Evolutionary conservation across 2,113 vertebrate genomes (phyloP), one percentile per base, ranked within the genome.

Genomic region (Dryoscopus gambensis): DNA sequence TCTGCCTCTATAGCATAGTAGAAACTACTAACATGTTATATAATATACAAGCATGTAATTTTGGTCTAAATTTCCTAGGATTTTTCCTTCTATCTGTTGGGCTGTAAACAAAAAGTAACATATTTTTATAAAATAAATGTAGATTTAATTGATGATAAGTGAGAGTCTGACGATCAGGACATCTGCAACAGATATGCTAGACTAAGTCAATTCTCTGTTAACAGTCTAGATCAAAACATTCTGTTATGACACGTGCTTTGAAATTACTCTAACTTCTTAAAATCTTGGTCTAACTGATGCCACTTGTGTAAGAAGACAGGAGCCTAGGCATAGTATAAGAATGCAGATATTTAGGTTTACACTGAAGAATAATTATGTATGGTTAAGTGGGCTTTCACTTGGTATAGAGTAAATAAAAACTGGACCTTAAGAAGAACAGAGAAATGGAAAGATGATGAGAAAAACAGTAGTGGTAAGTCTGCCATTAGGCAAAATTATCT

Each of bases 171-270:
- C 50, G 11, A 63, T 55, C 27, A 59, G 73, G 39, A 30, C 6
- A 47, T 24, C 33, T 89, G 67, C 60, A 89, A 64, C 28, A 71
- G 40, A 37, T n/a, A 17, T 68, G 35, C 33, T 71, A 75, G 28
- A 67, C 47, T 53, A 79, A 53, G 30, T 31, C 6, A 75, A 44
- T n/a, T 57, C 11, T 63, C 52, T 75, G 25, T 31, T n/a, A 79
- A 50, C 6, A 55, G 2, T 47, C 23, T 63, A 47, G 35, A 68
- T 11, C 7, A 63, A 86, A 95, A 24, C 33, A 55, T 50, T 75
- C 75, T 85, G 8, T 70, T 90, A n/a, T 0, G 0, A 37, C 7
- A 31, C 0, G 0, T 44, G 6, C 20, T 59, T 86, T 89, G 42
- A 87, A 68, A 69, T 49, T 52, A 24, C 17, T 33, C 55, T 42